A percentile compares a stretch with the other conserved stretches of the same genome.
Conservation (phyloP, 1,140 invertebrate genomes). For the Drosophila bipectinata region DNA sequence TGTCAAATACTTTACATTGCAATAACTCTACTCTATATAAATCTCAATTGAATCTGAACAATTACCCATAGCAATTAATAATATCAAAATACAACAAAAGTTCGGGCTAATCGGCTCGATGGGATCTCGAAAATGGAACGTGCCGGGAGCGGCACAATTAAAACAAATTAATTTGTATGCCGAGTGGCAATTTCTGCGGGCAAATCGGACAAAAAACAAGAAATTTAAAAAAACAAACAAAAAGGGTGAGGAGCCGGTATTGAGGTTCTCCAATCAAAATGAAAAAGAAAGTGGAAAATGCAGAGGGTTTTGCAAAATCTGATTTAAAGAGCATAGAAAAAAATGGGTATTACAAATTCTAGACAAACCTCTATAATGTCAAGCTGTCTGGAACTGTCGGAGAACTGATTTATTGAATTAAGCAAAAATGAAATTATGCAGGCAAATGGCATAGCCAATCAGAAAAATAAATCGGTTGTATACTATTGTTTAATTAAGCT, state of each 20-base stretch:
- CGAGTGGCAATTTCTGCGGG: slow-evolving; percentile 46
- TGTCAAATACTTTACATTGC: slow-evolving; percentile 50
- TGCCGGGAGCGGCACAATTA: slow-evolving; percentile 51
- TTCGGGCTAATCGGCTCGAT: slow-evolving; percentile 48
- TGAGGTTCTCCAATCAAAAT: slow-evolving; percentile 23
- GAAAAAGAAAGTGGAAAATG: slow-evolving; percentile 11
- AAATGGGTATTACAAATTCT: slow-evolving; percentile 8
- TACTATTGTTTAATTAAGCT: slow-evolving; percentile 10
- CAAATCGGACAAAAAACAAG: slow-evolving; percentile 7
- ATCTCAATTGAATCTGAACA: slow-evolving; percentile 77
- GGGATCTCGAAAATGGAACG: slow-evolving; percentile 58
- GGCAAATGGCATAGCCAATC: background rate
- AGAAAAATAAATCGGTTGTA: slow-evolving; percentile 14
- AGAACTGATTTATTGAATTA: slow-evolving; percentile 18
- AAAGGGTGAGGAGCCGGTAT: slow-evolving; percentile 2
- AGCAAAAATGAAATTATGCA: slow-evolving; percentile 9
- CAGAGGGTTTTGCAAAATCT: background rate
- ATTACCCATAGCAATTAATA: slow-evolving; percentile 75
- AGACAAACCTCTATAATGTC: slow-evolving; percentile 11
- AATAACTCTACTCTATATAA: slow-evolving; percentile 41
- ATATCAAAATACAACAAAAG: slow-evolving; percentile 58
- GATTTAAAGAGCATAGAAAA: background rate
- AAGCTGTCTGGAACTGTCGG: slow-evolving; percentile 23
- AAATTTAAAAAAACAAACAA: background rate
- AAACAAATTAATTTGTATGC: slow-evolving; percentile 74